These are phyloP conservation scores for Xiphydria camelus DNA, from an alignment of 2,888 invertebrate species.

Conservation along the genomic window DNA sequence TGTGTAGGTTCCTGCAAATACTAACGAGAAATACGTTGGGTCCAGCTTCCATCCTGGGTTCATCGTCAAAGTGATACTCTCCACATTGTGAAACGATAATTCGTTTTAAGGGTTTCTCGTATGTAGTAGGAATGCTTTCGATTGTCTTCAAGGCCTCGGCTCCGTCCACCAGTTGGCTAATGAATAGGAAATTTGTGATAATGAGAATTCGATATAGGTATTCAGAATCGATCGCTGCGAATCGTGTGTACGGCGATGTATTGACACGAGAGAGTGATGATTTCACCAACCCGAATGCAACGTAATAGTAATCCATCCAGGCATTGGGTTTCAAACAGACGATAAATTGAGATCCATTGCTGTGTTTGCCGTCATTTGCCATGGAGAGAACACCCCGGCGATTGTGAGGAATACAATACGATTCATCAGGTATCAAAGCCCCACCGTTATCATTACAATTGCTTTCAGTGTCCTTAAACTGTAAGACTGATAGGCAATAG, in stretches of 20 bases:
- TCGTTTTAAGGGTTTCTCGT: conserved; percentile 62
- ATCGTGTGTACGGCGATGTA: too few relatives aligned
- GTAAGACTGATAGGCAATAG: too few relatives aligned
- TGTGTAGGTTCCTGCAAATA: too few relatives aligned
- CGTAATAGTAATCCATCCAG: conserved; percentile 75
- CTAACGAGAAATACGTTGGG: conserved; percentile 17
- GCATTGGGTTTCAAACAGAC: conserved; percentile 67
- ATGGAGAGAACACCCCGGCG: conserved; percentile 72
- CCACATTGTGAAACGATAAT: conserved; percentile 32
- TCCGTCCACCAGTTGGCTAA: conserved; percentile 69
- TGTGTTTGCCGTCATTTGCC: conserved; percentile 71
- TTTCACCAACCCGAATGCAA: conserved; percentile 71
- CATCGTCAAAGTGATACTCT: conserved; percentile 26
- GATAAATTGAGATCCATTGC: conserved; percentile 73
- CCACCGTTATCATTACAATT: too few relatives aligned
- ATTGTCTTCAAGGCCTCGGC: conserved; percentile 64
- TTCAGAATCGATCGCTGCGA: not conserved
- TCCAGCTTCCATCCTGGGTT: conserved; percentile 20
- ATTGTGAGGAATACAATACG: conserved; percentile 68
- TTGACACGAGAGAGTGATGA: not conserved
- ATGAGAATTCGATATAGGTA: not conserved
- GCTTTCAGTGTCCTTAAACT: too few relatives aligned
- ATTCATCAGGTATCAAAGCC: conserved; percentile 69
- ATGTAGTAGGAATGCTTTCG: conserved; percentile 65
- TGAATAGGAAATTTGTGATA: conserved; percentile 1